Evolutionary conservation across 2,797 vertebrate species (phyloP).

Genomic region (Acanthurus leucopareius): DNA sequence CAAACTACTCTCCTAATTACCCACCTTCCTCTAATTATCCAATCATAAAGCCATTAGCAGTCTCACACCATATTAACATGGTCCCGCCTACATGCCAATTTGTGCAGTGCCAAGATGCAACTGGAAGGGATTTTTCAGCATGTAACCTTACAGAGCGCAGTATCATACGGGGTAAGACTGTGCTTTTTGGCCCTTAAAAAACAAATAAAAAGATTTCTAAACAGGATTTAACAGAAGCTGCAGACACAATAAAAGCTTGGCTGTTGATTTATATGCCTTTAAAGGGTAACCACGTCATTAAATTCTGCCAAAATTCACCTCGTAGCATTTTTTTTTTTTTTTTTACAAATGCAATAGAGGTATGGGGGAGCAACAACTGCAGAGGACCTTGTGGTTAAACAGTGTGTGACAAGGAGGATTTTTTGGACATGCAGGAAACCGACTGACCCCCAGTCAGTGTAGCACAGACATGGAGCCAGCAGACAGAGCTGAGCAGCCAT

Average conservation of each 20-base stretch:
- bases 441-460: too few relatives aligned
- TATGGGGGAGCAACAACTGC: not conserved
- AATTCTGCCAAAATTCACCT: not conserved
- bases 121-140: slow-evolving; percentile 58
- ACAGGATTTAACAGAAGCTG: slow-evolving; percentile 51
- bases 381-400: not conserved
- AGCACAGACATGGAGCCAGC: too few relatives aligned
- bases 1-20: slow-evolving; percentile 84
- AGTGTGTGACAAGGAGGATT: not conserved
- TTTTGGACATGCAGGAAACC: too few relatives aligned
- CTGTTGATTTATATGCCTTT: slow-evolving; percentile 7
- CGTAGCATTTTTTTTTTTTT: not conserved
- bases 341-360: not conserved
- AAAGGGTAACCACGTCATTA: not conserved
- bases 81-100: slow-evolving; percentile 80
- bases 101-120: slow-evolving; percentile 75
- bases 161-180: slow-evolving; percentile 28
- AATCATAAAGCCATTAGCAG: slow-evolving; percentile 89
- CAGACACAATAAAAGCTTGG: slow-evolving; percentile 30
- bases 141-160: slow-evolving; percentile 42
- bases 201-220: slow-evolving; percentile 59
- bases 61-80: slow-evolving; percentile 89
- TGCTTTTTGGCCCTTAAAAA: slow-evolving; percentile 46
- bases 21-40: slow-evolving; percentile 89
- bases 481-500: not conserved